Evolutionary conservation across 2,888 invertebrate genomes (phyloP), one percentile per base, ranked within the genome.

Genomic region (Flexamia atlantica): DNA sequence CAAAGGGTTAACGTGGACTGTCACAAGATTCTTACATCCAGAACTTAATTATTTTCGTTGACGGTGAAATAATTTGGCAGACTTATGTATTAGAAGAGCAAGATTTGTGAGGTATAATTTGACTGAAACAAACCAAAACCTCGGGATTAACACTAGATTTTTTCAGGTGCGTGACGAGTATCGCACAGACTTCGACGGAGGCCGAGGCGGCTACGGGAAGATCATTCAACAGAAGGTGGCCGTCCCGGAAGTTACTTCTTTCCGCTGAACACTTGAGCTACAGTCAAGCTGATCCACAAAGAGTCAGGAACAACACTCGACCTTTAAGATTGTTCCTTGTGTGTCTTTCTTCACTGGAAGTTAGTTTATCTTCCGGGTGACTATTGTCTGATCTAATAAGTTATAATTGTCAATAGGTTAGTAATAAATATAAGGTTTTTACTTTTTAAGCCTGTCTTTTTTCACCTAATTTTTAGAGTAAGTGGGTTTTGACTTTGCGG

Each of bases 171-270:
- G 99, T 88, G 99, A 99, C 90, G 99, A 99, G 91, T 99, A 99
- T 89, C 93, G 99, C 89, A 98, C 97, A 86, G 99, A 99, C 90
- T 99, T 95, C 91, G 99, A 99, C 90, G 94, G 96, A 46, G 99
- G 99, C 0, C 92, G 99, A 90, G 99, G 99, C 79, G 99, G 99
- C 23, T 99, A 98, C 91, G 99, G 99, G 40, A 98, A 98, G 91
- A 95, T 98, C 85, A 94, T 98, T 87, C 96, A 96, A 86, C 97
- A 96, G 89, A 97, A 97, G 91, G 93, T 96, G 10, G 85, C 7
- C 9, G n/a, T 57, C 23, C 79, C 79, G 4, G 79, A 79, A 14
- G 57, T 64, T 14, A 53, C 53, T 23, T 12, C 14, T 30, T 64
- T 64, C 30, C 64, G 64, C 14, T 64, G 28, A 64, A 14, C 64